A percentile compares a stretch with the other conserved stretches of the same genome.
These are phyloP conservation scores for Eugnorisma glareosa DNA, from an alignment of 2,888 invertebrate genomes.

Conservation along the genomic window DNA sequence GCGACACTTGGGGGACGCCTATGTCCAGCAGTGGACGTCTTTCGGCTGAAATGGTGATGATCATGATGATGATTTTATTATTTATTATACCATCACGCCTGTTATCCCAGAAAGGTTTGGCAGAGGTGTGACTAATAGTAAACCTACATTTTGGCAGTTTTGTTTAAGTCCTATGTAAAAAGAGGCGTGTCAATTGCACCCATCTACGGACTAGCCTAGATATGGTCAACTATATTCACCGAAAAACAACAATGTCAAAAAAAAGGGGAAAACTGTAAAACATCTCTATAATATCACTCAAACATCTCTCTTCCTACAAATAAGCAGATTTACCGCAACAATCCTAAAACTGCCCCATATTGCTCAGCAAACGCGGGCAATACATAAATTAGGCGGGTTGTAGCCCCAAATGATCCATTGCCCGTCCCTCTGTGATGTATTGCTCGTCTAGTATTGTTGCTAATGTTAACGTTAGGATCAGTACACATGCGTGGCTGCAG, in stretches of 20 bases:
- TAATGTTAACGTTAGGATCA: conserved; percentile 54
- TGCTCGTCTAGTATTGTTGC: conserved; percentile 57
- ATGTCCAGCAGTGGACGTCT: no score
- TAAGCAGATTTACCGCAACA: conserved; percentile 24
- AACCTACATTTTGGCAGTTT: background rate
- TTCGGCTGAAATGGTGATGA: no score
- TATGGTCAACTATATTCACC: no score
- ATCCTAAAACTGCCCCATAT: conserved; percentile 28
- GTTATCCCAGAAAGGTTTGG: background rate
- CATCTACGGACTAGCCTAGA: no score
- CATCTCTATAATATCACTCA: background rate
- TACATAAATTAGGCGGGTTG: conserved; percentile 61
- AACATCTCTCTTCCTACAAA: background rate
- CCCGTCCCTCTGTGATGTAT: conserved; percentile 61
- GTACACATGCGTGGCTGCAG: conserved; percentile 13
- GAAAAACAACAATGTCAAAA: no score
- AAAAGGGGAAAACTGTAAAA: background rate
- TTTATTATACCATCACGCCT: background rate
- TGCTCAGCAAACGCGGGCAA: conserved; percentile 29
- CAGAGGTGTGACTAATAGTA: background rate
- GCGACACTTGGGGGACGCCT: no score
- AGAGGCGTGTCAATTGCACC: background rate
- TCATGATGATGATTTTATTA: no score
- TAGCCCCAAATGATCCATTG: conserved; percentile 61
- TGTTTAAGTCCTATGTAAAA: background rate